Conservation (phyloP, 1,140 invertebrate genomes). For the Oncopodura yosiiana region DNA sequence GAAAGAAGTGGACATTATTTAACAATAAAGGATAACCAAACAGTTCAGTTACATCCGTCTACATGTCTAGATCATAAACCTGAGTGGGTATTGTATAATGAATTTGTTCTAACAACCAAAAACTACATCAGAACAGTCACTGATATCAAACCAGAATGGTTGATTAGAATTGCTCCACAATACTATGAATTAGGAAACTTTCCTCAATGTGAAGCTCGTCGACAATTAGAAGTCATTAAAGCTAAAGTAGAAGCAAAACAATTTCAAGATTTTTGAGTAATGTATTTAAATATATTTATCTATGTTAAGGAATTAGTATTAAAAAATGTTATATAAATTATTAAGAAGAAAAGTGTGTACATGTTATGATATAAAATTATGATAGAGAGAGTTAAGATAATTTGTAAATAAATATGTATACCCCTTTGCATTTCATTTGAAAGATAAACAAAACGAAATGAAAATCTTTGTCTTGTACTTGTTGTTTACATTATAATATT, state of each 20-base stretch:
- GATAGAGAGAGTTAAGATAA: no score
- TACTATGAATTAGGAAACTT: slow-evolving; percentile 98
- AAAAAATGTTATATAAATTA: no score
- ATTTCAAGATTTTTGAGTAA: slow-evolving; percentile 58
- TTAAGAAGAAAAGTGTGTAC: no score
- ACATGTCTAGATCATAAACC: slow-evolving; percentile 98
- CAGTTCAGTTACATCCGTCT: slow-evolving; percentile 96
- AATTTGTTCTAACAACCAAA: slow-evolving; percentile 98
- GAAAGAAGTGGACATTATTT: slow-evolving; percentile 93
- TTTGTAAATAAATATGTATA: no score
- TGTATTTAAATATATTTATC: no score
- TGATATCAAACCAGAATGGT: slow-evolving; percentile 93
- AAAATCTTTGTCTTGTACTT: no score
- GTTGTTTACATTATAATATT: no score
- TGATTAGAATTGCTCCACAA: slow-evolving; percentile 89
- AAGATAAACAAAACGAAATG: no score
- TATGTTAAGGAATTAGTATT: no score
- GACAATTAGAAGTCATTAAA: slow-evolving; percentile 78
- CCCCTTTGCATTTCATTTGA: no score
- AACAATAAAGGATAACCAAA: slow-evolving; percentile 98
- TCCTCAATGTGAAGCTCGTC: slow-evolving; percentile 90
- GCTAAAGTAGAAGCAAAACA: slow-evolving; percentile 72
- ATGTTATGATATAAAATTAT: no score
- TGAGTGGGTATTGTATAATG: slow-evolving; percentile 99
- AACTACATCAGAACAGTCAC: slow-evolving; percentile 99